Percentiles rank a stretch among this genome's conserved stretches.
These are phyloP conservation scores for Tadarida brasiliensis DNA, from an alignment of 2,797 vertebrate genomes.

Conservation along the genomic window DNA sequence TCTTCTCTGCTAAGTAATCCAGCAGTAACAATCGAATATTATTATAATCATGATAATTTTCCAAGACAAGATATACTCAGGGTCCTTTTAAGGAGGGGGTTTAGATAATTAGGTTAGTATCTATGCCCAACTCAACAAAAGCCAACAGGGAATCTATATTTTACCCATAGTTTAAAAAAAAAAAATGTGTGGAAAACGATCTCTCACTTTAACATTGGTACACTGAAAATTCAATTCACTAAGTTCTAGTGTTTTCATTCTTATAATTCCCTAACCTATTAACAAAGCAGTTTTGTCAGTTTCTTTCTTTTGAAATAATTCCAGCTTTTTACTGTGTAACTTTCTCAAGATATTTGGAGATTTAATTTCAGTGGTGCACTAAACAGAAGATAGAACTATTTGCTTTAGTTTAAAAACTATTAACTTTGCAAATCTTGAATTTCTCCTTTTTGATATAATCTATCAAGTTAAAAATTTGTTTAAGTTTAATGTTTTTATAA, in stretches of 20 bases:
- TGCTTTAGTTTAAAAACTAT: not conserved
- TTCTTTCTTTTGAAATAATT: constrained; percentile 58
- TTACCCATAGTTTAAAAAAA: not conserved
- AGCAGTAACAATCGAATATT: not conserved
- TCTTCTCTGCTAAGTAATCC: not conserved
- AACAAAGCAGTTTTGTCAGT: constrained; percentile 56
- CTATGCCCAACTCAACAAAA: not conserved
- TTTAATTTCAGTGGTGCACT: constrained; percentile 48
- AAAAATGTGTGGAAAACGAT: not conserved
- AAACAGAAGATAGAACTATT: not conserved
- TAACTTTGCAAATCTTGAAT: not conserved
- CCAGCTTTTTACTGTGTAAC: not conserved
- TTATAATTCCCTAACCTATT: not conserved
- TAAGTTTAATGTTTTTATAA: not conserved
- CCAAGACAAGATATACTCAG: not conserved
- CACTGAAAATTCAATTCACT: constrained; percentile 25
- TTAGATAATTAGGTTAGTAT: not conserved
- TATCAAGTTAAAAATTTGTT: not conserved
- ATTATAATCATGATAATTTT: not conserved
- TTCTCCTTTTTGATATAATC: constrained; percentile 30
- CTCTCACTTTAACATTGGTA: constrained; percentile 10
- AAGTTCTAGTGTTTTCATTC: constrained; percentile 35
- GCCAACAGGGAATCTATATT: not conserved
- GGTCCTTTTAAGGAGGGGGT: not conserved
- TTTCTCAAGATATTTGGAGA: constrained; percentile 42